Base-by-base conservation (phyloP, 2,797 vertebrate species). In the Chelon labrosus region DNA sequence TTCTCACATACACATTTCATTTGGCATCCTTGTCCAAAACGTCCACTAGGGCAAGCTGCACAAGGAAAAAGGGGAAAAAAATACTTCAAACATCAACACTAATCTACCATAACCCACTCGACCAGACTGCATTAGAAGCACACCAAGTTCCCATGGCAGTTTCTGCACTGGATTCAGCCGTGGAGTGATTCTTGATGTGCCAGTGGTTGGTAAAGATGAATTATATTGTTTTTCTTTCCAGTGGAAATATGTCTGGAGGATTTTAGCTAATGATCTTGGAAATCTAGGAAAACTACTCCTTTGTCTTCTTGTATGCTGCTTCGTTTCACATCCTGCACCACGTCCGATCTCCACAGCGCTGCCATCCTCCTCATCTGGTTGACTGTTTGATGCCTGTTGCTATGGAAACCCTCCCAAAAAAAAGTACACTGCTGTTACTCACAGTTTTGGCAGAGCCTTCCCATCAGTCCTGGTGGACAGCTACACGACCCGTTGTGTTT, bases 1-100 rank as follows among this genome's bases (percentile, higher is more conserved):
- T 97, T 97, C 71, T 95, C 96, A 4, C 98, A 99, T 67, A 90
- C 83, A 82, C 98, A 99, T 64, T 90, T 93, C 82, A 89, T 85
- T 85, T 95, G 97, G 91, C 98, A 99, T 20, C 82, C 90, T 0
- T 90, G 88, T 41, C 98, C 97, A 0, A 96, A 98, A 64, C 93
- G 96, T 52, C 97, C 97, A 0, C 87, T 79, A 0, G 95, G 95
- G 88, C 97, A 99, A 0, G 10, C 97, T 98, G 78, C 57, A 55
- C 27, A 19, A 25, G 31, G 31, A 35, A 35, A 35, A 35, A 35
- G 31, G 22, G 67, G 54, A 19, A 10, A 57, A 17, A 38, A 22
- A 61, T 10, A 31, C 42, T 31, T 31, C 19, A 55, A 69, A 54
- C 65, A 75, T 63, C 52, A 60, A 57, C 50, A 54, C 50, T 58